A percentile compares a stretch with the other conserved stretches of the same genome.
Conservation (phyloP, 2,888 invertebrate species). For the Melanophora roralis region DNA sequence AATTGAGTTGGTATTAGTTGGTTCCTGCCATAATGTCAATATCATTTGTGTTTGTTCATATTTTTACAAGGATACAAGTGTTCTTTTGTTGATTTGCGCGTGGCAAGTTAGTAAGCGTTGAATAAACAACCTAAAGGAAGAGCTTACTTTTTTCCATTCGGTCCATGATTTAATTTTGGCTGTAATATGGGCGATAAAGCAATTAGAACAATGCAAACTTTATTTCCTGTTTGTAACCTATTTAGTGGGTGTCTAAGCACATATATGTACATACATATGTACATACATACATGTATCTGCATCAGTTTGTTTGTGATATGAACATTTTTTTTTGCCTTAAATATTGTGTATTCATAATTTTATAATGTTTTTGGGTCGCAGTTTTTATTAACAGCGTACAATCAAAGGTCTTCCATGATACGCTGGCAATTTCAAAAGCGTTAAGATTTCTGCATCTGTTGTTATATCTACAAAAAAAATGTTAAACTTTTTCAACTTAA, state of each 20-base stretch:
- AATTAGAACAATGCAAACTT: constrained; percentile 29
- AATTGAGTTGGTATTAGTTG: constrained; percentile 26
- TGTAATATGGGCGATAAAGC: constrained; percentile 4
- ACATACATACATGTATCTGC: background rate
- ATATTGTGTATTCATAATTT: too few species aligned
- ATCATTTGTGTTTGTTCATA: background rate
- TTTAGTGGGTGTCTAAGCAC: background rate
- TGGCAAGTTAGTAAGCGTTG: constrained; percentile 9
- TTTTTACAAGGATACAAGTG: too few species aligned
- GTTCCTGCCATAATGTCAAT: constrained; percentile 39
- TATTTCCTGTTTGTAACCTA: background rate
- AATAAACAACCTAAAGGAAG: constrained; percentile 22
- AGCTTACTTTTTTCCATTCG: background rate
- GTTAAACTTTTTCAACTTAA: too few species aligned
- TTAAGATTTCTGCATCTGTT: too few species aligned
- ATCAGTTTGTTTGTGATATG: too few species aligned
- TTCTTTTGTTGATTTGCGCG: background rate
- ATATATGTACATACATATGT: background rate
- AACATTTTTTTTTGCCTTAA: too few species aligned
- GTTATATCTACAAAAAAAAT: too few species aligned
- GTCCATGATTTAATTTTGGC: constrained; percentile 26
- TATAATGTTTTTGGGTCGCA: too few species aligned
- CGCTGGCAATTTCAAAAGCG: too few species aligned
- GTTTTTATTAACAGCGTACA: too few species aligned
- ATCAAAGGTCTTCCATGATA: too few species aligned